Evolutionary conservation across 2,888 invertebrate species (phyloP).

Genomic region (Amphipyra tragopoginis): DNA sequence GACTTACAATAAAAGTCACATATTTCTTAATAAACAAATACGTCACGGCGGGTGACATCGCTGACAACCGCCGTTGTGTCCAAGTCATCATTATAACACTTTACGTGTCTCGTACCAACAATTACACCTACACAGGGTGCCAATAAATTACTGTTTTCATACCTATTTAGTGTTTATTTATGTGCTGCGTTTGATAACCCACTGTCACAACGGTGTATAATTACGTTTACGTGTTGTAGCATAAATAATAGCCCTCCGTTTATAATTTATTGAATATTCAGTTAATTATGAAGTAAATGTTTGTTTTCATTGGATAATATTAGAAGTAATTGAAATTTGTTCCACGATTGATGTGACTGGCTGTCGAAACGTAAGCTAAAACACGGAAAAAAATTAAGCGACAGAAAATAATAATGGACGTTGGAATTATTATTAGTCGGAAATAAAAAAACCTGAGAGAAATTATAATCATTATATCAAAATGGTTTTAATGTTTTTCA

Average conservation of each 20-base stretch:
- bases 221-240: slow-evolving; percentile 47
- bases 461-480: slow-evolving; percentile 25
- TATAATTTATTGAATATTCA: slow-evolving; percentile 40
- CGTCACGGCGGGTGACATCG: slow-evolving; percentile 61
- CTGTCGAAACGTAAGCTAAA: slow-evolving; percentile 21
- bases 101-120: slow-evolving; percentile 15
- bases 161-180: slow-evolving; percentile 50
- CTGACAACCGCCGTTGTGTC: slow-evolving; percentile 28
- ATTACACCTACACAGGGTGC: slow-evolving; percentile 36
- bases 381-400: slow-evolving; percentile 13
- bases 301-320: slow-evolving; percentile 33
- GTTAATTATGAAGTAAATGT: slow-evolving; percentile 32
- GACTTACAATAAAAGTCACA: slow-evolving; percentile 88
- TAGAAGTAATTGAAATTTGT: slow-evolving; percentile 16
- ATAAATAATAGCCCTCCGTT: slow-evolving; percentile 33
- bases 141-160: slow-evolving; percentile 46
- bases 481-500: slow-evolving; percentile 31
- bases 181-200: slow-evolving; percentile 48
- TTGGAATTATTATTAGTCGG: slow-evolving; percentile 21
- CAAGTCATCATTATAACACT: slow-evolving; percentile 32
- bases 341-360: slow-evolving; percentile 17
- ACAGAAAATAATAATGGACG: slow-evolving; percentile 19
- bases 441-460: slow-evolving; percentile 33
- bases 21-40: slow-evolving; percentile 84
- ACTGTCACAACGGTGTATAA: slow-evolving; percentile 45